phyloP scores from a whole-genome alignment of 2,888 invertebrate species.

The Tenthredo livida region DNA sequence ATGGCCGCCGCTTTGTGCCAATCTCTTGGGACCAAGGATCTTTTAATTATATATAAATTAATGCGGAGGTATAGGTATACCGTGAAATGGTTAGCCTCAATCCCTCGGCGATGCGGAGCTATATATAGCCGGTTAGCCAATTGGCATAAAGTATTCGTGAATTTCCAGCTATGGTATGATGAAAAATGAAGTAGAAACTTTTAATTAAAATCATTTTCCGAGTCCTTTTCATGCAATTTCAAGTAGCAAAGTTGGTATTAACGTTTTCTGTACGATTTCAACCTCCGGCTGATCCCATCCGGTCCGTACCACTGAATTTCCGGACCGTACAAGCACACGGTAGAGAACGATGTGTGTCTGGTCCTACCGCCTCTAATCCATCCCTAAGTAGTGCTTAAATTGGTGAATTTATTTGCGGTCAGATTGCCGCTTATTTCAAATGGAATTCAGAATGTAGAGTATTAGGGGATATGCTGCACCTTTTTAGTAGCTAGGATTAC shows the following conservation, averaged over 20 bases:
- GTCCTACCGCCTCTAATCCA: slow-evolving; percentile 1
- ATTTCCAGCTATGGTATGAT: neutral
- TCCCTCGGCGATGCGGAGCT: neutral
- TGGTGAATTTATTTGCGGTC: neutral
- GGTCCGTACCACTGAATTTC: neutral
- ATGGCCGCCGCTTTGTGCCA: slow-evolving; percentile 65
- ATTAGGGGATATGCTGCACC: neutral
- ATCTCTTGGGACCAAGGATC: slow-evolving; percentile 35
- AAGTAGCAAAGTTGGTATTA: neutral
- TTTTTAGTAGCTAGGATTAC: neutral
- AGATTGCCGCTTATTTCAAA: neutral
- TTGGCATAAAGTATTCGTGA: neutral
- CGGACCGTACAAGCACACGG: neutral
- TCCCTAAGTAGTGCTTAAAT: neutral
- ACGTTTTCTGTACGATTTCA: neutral
- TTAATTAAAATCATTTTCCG: neutral
- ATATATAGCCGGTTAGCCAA: neutral
- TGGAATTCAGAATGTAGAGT: neutral
- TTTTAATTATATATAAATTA: slow-evolving; percentile 43
- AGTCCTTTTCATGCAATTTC: neutral
- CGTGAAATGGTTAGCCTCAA: neutral
- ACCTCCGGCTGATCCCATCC: neutral
- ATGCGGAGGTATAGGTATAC: neutral
- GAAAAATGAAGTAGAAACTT: neutral
- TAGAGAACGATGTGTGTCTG: neutral